phyloP scores from a whole-genome alignment of 2,113 vertebrate species.

The Phainopepla nitens region DNA sequence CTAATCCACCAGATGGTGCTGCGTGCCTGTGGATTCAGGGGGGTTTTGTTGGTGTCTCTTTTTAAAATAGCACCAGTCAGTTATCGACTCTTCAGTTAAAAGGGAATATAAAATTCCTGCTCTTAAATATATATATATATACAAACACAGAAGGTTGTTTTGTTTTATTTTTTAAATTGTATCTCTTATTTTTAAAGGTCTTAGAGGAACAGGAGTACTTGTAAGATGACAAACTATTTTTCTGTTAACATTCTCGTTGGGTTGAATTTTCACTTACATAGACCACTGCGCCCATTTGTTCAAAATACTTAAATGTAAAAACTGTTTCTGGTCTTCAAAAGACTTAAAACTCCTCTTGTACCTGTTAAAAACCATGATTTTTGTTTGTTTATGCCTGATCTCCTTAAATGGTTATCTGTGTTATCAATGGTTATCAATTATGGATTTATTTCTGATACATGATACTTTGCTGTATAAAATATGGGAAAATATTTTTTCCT shows the following conservation, averaged over 20 bases:
- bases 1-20: conserved; percentile 79
- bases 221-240: background rate
- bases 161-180: background rate
- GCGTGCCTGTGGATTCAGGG: conserved; percentile 59
- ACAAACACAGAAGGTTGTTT: background rate
- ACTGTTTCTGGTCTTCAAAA: background rate
- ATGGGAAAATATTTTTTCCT: background rate
- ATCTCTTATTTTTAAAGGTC: background rate
- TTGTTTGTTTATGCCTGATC: background rate
- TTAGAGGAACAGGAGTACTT: conserved; percentile 29
- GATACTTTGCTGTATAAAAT: background rate
- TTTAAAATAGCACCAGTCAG: background rate
- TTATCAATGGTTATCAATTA: too few species aligned
- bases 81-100: background rate
- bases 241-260: background rate
- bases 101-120: conserved; percentile 7
- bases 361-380: background rate
- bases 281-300: background rate
- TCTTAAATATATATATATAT: background rate
- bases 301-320: background rate
- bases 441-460: background rate
- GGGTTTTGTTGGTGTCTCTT: background rate
- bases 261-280: background rate
- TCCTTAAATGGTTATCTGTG: background rate
- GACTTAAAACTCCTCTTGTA: background rate